Base-by-base conservation (phyloP, 2,797 vertebrate genomes). In the Hafferia zeledoni region DNA sequence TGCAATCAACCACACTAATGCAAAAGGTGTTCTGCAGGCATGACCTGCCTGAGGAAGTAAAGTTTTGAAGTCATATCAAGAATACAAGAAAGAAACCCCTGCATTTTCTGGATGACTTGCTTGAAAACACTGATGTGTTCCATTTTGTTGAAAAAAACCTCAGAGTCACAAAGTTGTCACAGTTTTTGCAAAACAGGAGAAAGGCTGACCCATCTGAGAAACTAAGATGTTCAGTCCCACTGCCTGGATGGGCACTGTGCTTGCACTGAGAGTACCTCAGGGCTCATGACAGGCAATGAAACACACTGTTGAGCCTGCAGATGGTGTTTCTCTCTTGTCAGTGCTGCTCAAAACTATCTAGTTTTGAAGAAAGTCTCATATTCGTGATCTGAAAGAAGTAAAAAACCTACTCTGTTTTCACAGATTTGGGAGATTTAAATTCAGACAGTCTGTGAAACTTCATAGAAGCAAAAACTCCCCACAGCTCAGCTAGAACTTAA, bases 401-500 rank as follows among this genome's bases (percentile, higher is more conserved):
- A 74, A 59, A 52, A 31, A 6, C 16, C 8, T 23, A 33, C 41
- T 75, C 39, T 57, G 39, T 85, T 92, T 87, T 79, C 71, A 86
- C 55, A 71, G 59, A 83, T 83, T 80, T 65, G 39, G 14, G 67
- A 85, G 77, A 94, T 83, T 91, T 80, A 86, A 87, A 91, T 91
- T 91, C 79, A 91, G 18, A 25, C 28, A 11, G 13, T 22, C 46
- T 76, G 50, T 64, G 89, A 93, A 91, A 74, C 23, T 90, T 85
- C 49, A 77, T 5, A 85, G 56, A 80, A 79, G 72, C 31, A 71
- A 70, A 93, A 91, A 80, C 87, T 91, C 87, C 80, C 80, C 44
- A 75, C 87, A 87, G 90, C 68, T 93, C 78, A 87, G 91, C 67
- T 57, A 78, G 55, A 81, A 83, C 35, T 95, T 87, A 81, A 93